Conservation (phyloP, 2,113 vertebrate species). For the Ellobius talpinus region DNA sequence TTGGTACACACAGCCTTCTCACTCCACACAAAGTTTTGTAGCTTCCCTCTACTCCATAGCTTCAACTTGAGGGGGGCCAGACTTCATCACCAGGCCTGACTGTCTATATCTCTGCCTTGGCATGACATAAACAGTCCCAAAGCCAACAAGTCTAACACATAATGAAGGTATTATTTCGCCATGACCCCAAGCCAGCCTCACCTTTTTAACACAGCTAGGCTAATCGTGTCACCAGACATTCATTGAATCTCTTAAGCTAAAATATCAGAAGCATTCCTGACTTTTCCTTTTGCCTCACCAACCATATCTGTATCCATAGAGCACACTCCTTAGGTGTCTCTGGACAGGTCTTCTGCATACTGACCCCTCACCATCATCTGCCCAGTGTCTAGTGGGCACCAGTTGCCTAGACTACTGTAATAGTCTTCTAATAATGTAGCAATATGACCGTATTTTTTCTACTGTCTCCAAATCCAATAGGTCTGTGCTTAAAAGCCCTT, state of each 20-base stretch:
- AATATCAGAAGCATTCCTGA: not conserved
- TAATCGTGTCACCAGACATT: not conserved
- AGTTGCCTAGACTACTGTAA: not conserved
- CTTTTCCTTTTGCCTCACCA: not conserved
- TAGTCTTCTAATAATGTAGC: conserved; percentile 36
- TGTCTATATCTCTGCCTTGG: not conserved
- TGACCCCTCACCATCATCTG: not conserved
- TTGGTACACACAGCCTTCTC: not conserved
- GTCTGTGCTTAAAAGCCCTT: not conserved
- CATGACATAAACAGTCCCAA: not conserved
- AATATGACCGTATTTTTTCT: conserved; percentile 22
- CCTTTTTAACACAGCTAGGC: not conserved
- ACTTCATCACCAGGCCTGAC: not conserved
- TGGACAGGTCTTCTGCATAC: not conserved
- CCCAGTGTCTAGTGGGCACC: not conserved
- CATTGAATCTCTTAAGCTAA: not conserved
- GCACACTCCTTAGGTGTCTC: not conserved
- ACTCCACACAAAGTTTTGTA: not conserved
- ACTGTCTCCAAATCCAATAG: not conserved
- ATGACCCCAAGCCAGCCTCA: not conserved
- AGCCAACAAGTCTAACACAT: not conserved
- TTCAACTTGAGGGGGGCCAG: not conserved
- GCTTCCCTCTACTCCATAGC: not conserved
- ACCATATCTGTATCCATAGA: not conserved
- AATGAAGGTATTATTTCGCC: not conserved